Base-by-base conservation (phyloP, 2,113 vertebrate genomes). In the Scortum barcoo region DNA sequence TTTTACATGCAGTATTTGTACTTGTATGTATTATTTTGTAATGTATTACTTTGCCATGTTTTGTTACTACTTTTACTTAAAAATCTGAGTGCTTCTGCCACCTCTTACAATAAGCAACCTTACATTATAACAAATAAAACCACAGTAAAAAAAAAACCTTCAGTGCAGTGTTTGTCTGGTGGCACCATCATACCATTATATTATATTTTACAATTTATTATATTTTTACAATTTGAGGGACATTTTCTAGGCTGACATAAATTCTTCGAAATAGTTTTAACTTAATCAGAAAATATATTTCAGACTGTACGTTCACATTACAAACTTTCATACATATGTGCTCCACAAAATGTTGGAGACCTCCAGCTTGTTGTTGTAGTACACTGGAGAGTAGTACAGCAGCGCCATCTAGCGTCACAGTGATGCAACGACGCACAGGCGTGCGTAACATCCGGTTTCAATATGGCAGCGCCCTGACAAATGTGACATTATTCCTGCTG, bases 381-480 rank as follows among this genome's bases (percentile, higher is more conserved):
- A 5, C 14, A 48, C 14, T 8, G 11, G 20, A 73, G n/a, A n/a
- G 78, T 20, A 65, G 65, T 44, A 7, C 81, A 68, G 68, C 76
- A 62, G 6, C 82, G 76, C 88, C 93, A 86, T 73, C 93, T 83
- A 8, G 84, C 20, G 91, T 17, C 62, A 0, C 1, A 0, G 1
- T 1, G 4, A 19, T 16, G 44, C 8, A 70, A 24, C 3, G 3
- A 76, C 33, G 0, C 0, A 1, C 3, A n/a, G 0, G 7, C 13
- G 1, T 36, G 60, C 76, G 86, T 84, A 46, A 90, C 58, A 86
- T 93, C 91, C 89, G 58, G 70, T 71, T 46, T 26, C 78, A 90
- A 92, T 44, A 94, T 95, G 95, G 93, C 95, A 10, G 89, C 93
- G 82, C 86, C 20, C 94, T 87, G 81, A 79, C 22, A 78, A 92